Percentiles rank a stretch among this genome's conserved stretches.
Evolutionary conservation across 2,113 vertebrate genomes (phyloP).

Genomic region (Cygnus buccinator): DNA sequence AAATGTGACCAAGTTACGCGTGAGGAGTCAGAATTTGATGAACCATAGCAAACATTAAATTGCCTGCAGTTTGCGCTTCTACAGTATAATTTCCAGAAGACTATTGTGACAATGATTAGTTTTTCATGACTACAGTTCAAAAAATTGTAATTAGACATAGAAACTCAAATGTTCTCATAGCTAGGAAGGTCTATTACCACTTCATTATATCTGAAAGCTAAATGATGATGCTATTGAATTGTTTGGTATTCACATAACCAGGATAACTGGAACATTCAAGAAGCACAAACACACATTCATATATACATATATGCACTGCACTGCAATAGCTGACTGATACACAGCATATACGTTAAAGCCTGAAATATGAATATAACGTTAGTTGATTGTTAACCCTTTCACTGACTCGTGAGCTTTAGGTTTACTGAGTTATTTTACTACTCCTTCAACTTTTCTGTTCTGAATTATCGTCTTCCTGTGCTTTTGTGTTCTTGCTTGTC

Average conservation of each 20-base stretch:
- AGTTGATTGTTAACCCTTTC: not conserved
- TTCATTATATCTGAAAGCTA: constrained; percentile 49
- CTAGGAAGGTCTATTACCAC: constrained; percentile 45
- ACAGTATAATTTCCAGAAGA: constrained; percentile 47
- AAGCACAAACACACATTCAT: not conserved
- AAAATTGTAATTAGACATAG: constrained; percentile 65
- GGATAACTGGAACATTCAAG: not conserved
- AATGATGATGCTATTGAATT: not conserved
- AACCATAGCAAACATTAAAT: constrained; percentile 59
- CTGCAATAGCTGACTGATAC: not conserved
- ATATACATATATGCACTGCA: not conserved
- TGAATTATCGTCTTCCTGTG: not conserved
- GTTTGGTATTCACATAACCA: constrained; percentile 1
- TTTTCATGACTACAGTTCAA: constrained; percentile 49
- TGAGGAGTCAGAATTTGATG: constrained; percentile 56
- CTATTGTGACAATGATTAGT: constrained; percentile 57
- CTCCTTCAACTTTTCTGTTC: not conserved
- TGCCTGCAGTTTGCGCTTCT: constrained; percentile 53
- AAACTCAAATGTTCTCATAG: constrained; percentile 52
- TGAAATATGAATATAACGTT: not conserved
- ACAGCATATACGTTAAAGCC: not conserved
- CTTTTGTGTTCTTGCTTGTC: not conserved
- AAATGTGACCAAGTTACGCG: constrained; percentile 65
- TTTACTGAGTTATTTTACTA: not conserved
- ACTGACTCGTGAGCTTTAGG: not conserved